Evolutionary conservation across 2,888 invertebrate species (phyloP).

Genomic region (Digitonthophagus gazella): DNA sequence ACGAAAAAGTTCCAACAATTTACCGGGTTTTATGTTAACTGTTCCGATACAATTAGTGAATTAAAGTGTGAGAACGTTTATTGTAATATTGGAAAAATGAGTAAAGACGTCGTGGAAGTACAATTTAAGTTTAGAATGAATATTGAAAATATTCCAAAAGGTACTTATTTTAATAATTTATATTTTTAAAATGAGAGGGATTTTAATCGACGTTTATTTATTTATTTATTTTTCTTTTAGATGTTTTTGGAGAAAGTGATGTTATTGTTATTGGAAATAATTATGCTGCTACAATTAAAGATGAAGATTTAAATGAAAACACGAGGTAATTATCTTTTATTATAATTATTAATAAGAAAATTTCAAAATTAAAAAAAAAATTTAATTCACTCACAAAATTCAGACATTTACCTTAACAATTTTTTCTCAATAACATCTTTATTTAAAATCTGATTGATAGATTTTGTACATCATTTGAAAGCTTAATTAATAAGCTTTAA

Average conservation of each 20-base stretch:
- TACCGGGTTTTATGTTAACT: neutral
- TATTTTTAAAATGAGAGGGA: too few relatives aligned
- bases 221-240: neutral
- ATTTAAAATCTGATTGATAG: too few relatives aligned
- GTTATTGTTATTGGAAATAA: neutral
- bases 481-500: too few relatives aligned
- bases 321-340: too few relatives aligned
- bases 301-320: neutral
- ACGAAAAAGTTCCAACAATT: neutral
- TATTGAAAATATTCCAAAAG: neutral
- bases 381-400: too few relatives aligned
- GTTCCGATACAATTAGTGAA: neutral
- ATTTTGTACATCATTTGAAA: too few relatives aligned
- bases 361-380: too few relatives aligned
- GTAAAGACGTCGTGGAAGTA: neutral
- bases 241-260: slow-evolving; percentile 1
- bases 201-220: neutral
- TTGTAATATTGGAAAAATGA: neutral
- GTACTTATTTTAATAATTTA: neutral
- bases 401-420: too few relatives aligned
- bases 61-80: neutral
- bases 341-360: too few relatives aligned
- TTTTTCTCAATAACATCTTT: too few relatives aligned
- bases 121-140: neutral
- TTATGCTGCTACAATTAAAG: neutral